A percentile compares a stretch with the other conserved stretches of the same genome.
Conservation (phyloP, 2,888 invertebrate species). For the Conus canariensis region DNA sequence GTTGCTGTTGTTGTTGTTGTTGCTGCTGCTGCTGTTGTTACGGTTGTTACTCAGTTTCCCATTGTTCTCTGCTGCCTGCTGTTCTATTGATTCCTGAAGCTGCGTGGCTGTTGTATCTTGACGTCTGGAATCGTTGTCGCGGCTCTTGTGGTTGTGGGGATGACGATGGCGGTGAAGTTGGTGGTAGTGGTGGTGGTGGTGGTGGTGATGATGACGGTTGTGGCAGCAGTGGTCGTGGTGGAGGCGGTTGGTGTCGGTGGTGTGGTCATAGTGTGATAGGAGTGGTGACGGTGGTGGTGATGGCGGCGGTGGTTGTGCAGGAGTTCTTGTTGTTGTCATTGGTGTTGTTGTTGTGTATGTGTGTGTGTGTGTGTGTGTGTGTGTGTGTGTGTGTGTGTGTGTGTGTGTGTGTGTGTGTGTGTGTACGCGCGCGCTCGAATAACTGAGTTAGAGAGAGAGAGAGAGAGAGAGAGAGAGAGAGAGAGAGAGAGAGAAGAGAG, state of each 20-base stretch:
- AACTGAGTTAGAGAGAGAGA: neutral
- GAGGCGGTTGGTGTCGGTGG: neutral
- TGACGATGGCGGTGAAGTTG: no score
- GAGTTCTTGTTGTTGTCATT: neutral
- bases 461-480: slow-evolving; percentile 13
- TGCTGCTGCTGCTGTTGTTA: no score
- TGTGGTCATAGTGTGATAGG: neutral
- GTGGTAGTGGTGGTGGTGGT: no score
- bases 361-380: slow-evolving; percentile 14
- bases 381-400: slow-evolving; percentile 18
- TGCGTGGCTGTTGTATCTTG: no score
- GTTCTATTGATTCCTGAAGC: no score
- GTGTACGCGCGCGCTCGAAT: neutral
- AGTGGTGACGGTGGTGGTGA: neutral
- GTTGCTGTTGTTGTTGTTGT: no score
- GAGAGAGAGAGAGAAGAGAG: slow-evolving; percentile 10
- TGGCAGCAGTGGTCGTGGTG: neutral
- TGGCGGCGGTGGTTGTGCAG: neutral
- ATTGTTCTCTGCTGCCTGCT: no score
- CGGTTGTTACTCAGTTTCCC: no score
- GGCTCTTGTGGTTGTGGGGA: no score
- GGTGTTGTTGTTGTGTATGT: neutral
- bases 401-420: slow-evolving; percentile 18
- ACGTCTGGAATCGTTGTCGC: no score
- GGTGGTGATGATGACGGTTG: no score